Evolutionary conservation across 2,888 invertebrate species (phyloP), one percentile per base, ranked within the genome.

Genomic region (Dichetophora obliterata): DNA sequence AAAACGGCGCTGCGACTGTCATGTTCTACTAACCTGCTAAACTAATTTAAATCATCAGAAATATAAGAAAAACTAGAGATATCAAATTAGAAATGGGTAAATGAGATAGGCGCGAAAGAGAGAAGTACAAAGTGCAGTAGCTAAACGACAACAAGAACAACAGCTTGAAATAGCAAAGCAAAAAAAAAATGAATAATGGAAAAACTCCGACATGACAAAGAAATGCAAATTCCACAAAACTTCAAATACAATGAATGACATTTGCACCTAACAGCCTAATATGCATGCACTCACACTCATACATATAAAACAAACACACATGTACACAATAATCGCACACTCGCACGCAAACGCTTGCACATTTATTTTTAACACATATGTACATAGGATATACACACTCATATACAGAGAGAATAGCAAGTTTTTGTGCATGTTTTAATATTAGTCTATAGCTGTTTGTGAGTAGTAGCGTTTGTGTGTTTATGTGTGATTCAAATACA

Each of bases 1-100:
- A 66, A 14, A 72, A 81, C 78, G 83, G 83, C 84, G 83, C 85
- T 85, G 85, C 85, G 86, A 86, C 86, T 86, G 86, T 87, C 86
- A 86, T 86, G 86, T 86, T 85, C 86, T 85, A 86, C 85, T 87
- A 86, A 86, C 86, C 86, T 87, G 86, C 87, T 86, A 87, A 87
- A 86, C 84, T 86, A 86, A 86, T 86, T 85, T 84, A 71, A 75
- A 70, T 66, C 68, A 81, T 43, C 43, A 84, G 81, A 81, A 81
- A 84, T 83, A 82, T 80, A 66, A 54, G 24, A 66, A 52, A 65
- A 31, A 52, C 14, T 50, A 24, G 63, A n/a, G 22, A 68, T 19
- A 52, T 11, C 61, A 72, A 59, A 73, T 4, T 31, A 19, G 66
- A 11, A 11, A 52, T 31, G 34, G 22, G n/a, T 34, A 63, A 31